A percentile compares a stretch with the other conserved stretches of the same genome.
phyloP scores from a whole-genome alignment of 2,888 invertebrate genomes.

The Lepetodrilus schrolli region DNA sequence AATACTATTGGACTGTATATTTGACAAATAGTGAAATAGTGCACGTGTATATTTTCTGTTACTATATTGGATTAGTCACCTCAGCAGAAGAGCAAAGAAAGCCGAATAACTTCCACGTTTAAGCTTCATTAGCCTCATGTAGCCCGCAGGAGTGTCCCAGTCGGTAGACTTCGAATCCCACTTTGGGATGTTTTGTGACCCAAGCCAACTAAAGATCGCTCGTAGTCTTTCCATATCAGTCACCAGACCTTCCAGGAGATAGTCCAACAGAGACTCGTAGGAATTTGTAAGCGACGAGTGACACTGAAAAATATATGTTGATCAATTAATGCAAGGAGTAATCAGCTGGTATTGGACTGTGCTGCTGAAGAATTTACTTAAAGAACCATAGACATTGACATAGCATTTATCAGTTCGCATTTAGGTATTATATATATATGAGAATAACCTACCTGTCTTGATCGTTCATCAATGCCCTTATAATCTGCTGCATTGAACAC shows the following conservation, averaged over 20 bases:
- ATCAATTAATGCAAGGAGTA: background rate
- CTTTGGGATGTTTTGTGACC: slow-evolving; percentile 41
- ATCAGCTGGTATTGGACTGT: no score
- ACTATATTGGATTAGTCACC: no score
- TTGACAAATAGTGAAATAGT: no score
- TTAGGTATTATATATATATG: no score
- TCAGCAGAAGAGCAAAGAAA: slow-evolving; percentile 49
- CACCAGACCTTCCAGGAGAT: slow-evolving; percentile 36
- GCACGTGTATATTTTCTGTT: no score
- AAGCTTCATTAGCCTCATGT: slow-evolving; percentile 48
- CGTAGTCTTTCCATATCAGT: slow-evolving; percentile 44
- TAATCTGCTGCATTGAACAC: slow-evolving; percentile 33
- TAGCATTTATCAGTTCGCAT: background rate
- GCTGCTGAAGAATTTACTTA: no score
- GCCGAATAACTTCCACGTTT: slow-evolving; percentile 45
- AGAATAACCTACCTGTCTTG: slow-evolving; percentile 35
- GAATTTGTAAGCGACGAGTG: background rate
- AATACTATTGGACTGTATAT: no score
- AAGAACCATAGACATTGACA: no score
- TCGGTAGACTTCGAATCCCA: slow-evolving; percentile 32
- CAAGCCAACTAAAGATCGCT: slow-evolving; percentile 50
- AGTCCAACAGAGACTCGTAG: slow-evolving; percentile 35
- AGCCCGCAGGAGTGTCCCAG: slow-evolving; percentile 44
- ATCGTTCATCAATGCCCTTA: slow-evolving; percentile 35
- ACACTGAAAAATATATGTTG: no score